These are phyloP conservation scores for Lottia scabra DNA, from an alignment of 2,888 invertebrate genomes.

Conservation along the genomic window DNA sequence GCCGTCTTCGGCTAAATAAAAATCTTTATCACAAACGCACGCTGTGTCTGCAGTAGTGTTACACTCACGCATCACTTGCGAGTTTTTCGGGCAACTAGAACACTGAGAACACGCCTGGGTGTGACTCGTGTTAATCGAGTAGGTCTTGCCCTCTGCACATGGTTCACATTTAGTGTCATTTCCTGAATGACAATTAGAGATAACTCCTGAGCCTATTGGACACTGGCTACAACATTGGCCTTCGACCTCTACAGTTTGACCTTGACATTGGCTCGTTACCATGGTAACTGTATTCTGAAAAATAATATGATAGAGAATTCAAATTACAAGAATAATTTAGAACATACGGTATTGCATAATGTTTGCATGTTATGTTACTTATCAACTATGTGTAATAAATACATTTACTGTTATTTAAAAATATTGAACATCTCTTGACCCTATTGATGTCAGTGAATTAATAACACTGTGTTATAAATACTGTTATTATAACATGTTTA, in stretches of 20 bases:
- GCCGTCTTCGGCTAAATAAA: slow-evolving; percentile 40
- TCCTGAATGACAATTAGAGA: slow-evolving; percentile 40
- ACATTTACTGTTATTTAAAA: too few relatives aligned
- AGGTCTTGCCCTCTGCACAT: slow-evolving; percentile 53
- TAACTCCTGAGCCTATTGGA: slow-evolving; percentile 50
- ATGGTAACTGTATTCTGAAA: slow-evolving; percentile 7
- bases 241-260: slow-evolving; percentile 8
- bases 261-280: slow-evolving; percentile 9
- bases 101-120: slow-evolving; percentile 47
- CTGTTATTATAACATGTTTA: too few relatives aligned
- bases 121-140: slow-evolving; percentile 40
- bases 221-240: slow-evolving; percentile 53
- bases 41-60: slow-evolving; percentile 60
- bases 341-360: too few relatives aligned
- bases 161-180: slow-evolving; percentile 50
- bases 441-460: too few relatives aligned
- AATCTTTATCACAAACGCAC: slow-evolving; percentile 59
- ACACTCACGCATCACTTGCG: slow-evolving; percentile 46
- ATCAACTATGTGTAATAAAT: too few relatives aligned
- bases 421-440: too few relatives aligned
- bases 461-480: too few relatives aligned
- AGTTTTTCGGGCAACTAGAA: slow-evolving; percentile 48
- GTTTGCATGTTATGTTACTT: too few relatives aligned
- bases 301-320: not conserved
- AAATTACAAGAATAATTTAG: too few relatives aligned